phyloP scores from a whole-genome alignment of 2,888 invertebrate genomes.

The Trissoscelio sp. region DNA sequence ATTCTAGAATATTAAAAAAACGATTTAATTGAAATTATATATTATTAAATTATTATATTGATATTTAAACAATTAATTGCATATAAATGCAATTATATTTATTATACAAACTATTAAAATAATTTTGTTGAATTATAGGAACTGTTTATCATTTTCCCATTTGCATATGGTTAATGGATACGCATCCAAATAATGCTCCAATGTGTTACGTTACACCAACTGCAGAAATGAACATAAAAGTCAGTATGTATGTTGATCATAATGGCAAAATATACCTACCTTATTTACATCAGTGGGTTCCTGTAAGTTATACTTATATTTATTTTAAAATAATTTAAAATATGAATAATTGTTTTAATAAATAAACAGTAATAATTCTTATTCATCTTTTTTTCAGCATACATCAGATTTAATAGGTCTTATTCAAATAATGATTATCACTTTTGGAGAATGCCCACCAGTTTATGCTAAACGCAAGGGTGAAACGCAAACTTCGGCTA shows the following conservation, averaged over 20 bases:
- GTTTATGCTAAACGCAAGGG: constrained; percentile 91
- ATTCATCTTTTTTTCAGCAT: too few relatives aligned
- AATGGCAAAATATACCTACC: constrained; percentile 98
- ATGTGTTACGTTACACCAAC: constrained; percentile 98
- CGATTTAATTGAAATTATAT: too few relatives aligned
- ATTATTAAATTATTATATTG: background rate
- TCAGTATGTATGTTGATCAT: constrained; percentile 96
- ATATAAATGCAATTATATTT: too few relatives aligned
- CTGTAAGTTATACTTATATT: constrained; percentile 83
- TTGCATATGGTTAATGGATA: constrained; percentile 97
- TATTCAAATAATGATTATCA: constrained; percentile 95
- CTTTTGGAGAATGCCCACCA: constrained; percentile 98
- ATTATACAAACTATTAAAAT: constrained; percentile 23
- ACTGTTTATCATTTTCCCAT: constrained; percentile 97
- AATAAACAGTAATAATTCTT: too few relatives aligned
- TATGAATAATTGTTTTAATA: too few relatives aligned
- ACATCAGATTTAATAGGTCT: constrained; percentile 94
- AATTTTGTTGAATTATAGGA: constrained; percentile 83
- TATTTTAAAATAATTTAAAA: background rate
- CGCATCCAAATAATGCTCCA: constrained; percentile 98
- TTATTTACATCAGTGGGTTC: constrained; percentile 97
- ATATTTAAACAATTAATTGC: too few relatives aligned
- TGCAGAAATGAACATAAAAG: constrained; percentile 96
- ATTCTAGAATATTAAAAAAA: too few relatives aligned
- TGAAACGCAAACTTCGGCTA: constrained; percentile 79